A percentile compares a stretch with the other conserved stretches of the same genome.
Evolutionary conservation across 2,888 invertebrate genomes (phyloP).

Genomic region (Dyspetes luteomarginatus): DNA sequence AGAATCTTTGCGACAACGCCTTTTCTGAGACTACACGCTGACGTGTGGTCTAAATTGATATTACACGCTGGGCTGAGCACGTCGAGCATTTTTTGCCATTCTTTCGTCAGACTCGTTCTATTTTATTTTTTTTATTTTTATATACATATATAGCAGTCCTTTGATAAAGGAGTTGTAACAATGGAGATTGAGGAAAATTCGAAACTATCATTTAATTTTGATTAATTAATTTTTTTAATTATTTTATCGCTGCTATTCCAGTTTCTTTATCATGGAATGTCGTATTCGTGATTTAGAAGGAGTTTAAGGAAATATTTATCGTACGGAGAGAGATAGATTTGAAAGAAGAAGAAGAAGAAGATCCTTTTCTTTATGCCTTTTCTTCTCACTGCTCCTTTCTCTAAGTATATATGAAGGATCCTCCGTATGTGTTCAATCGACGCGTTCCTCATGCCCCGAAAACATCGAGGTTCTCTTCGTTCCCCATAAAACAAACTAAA

Average conservation of each 20-base stretch:
- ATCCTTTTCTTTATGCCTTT: neutral
- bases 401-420: no score
- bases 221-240: no score
- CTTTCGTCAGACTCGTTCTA: conserved; percentile 11
- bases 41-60: conserved; percentile 64
- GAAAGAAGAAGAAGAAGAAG: no score
- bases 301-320: no score
- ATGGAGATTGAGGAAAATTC: neutral
- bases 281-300: no score
- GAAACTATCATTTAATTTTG: no score
- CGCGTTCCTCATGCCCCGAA: conserved; percentile 46
- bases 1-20: conserved; percentile 60
- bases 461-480: conserved; percentile 50
- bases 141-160: no score
- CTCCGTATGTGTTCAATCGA: conserved; percentile 48
- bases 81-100: conserved; percentile 38
- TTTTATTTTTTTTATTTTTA: no score
- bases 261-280: no score
- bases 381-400: neutral
- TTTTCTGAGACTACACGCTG: conserved; percentile 2
- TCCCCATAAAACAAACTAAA: conserved; percentile 81
- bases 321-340: no score
- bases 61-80: conserved; percentile 58
- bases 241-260: no score
- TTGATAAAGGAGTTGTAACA: neutral